These are phyloP conservation scores for Apotomis betuletana DNA, from an alignment of 2,888 invertebrate genomes.

Conservation along the genomic window DNA sequence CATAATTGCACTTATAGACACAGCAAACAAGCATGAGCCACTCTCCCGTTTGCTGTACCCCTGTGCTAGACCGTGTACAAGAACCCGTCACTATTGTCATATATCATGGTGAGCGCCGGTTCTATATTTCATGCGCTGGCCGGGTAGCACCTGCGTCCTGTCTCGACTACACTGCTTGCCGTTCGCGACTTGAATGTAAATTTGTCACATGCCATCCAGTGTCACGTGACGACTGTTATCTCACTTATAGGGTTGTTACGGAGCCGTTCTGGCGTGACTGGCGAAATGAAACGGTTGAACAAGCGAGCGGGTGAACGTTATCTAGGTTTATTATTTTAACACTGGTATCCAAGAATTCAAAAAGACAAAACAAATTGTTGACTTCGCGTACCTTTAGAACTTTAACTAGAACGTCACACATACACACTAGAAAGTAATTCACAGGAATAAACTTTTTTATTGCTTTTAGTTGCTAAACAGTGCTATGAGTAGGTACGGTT, in stretches of 20 bases:
- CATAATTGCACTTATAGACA: too few relatives aligned
- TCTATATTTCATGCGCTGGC: constrained; percentile 67
- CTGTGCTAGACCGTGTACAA: constrained; percentile 49
- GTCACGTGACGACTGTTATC: constrained; percentile 66
- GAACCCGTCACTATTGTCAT: constrained; percentile 60
- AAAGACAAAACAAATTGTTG: too few relatives aligned
- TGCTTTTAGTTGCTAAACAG: too few relatives aligned
- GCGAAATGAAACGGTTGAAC: constrained; percentile 46
- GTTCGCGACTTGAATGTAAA: constrained; percentile 66
- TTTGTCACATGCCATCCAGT: constrained; percentile 64
- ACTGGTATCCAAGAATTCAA: not conserved
- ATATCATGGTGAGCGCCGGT: constrained; percentile 64
- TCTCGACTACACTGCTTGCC: constrained; percentile 49
- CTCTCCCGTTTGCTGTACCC: not conserved
- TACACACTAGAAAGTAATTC: too few relatives aligned
- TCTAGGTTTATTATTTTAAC: constrained; percentile 11
- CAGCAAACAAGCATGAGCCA: not conserved
- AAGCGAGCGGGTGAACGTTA: constrained; percentile 2
- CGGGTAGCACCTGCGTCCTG: constrained; percentile 62
- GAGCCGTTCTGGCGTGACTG: constrained; percentile 55
- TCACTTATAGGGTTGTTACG: constrained; percentile 49
- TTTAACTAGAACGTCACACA: too few relatives aligned
- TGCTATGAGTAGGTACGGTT: too few relatives aligned
- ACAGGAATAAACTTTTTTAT: too few relatives aligned
- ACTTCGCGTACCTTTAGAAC: too few relatives aligned